Base-by-base conservation (phyloP, 1,140 invertebrate species). In the Pollicipes pollicipes region DNA sequence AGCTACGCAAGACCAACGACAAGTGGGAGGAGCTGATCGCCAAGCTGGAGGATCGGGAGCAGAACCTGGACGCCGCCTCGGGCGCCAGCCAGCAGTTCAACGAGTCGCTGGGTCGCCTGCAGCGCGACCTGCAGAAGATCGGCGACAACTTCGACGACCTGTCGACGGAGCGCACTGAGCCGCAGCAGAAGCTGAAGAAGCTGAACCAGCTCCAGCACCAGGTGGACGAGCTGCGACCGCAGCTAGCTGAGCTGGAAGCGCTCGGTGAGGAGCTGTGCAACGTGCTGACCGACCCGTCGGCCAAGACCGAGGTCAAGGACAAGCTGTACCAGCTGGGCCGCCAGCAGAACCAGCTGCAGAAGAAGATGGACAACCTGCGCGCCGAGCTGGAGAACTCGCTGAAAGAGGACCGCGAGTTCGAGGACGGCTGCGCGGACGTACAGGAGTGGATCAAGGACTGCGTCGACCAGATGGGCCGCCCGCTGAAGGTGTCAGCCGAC, bases 1-100 rank as follows among this genome's bases (percentile, higher is more conserved):
- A 58, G 21, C 6, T 58, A 3, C 45, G 70, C 78, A 80, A 70
- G 74, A 77, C 29, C 80, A 84, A 82, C 74, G 81, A 82, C 71
- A 80, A 80, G 35, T 97, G 92, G 91, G 84, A 88, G 63, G 89
- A 92, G 75, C 82, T 95, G 63, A 80, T 91, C 26, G 83, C 83
- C 32, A 86, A 88, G 76, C 78, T 95, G 68, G 91, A 94, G 75
- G 87, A 91, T 73, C 84, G 92, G 29, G 90, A 91, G 26, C 85
- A 88, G 32, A 90, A 87, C 74, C 81, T 95, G 28, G 90, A 91
- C 68, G 90, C 91, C 27, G 91, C 91, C 13, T 90, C 89, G 64
- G 90, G 92, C 75, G 91, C 90, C 16, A 93, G 90, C 72, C 85
- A 89, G 71, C 91, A 96, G 78, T 95, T 96, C 77, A 91, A 94